Conservation (phyloP, 2,888 invertebrate genomes). For the Cistogaster globosa region DNA sequence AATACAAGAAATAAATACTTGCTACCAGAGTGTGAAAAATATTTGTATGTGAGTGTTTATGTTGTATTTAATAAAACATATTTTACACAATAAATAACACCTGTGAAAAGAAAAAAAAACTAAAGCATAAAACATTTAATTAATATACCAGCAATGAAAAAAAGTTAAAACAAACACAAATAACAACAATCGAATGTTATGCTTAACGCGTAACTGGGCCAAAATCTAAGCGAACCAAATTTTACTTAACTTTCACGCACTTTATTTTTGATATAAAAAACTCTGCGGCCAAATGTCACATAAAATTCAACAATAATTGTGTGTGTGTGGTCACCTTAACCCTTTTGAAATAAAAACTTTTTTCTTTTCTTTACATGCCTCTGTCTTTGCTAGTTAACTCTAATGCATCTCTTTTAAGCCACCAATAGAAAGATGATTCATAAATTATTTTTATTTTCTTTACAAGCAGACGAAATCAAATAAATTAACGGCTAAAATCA, state of each 20-base stretch:
- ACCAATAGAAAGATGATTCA: no score
- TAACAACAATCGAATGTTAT: conserved; percentile 52
- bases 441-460: no score
- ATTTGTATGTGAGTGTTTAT: neutral
- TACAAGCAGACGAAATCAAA: no score
- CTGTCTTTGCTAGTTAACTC: no score
- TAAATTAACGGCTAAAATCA: no score
- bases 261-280: neutral
- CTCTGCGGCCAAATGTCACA: conserved; percentile 11
- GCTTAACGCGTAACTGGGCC: conserved; percentile 73
- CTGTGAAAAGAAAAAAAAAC: neutral
- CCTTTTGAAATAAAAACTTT: neutral
- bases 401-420: no score
- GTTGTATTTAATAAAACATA: neutral
- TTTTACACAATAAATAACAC: conserved; percentile 34
- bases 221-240: conserved; percentile 30
- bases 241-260: conserved; percentile 42
- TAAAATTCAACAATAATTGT: neutral
- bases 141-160: conserved; percentile 1
- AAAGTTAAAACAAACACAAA: neutral
- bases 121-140: conserved; percentile 21
- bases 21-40: conserved; percentile 27
- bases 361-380: neutral
- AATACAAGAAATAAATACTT: neutral
- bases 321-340: no score